Evolutionary conservation across 2,113 vertebrate species (phyloP), one percentile per base, ranked within the genome.

Genomic region (Hiodon alosoides): DNA sequence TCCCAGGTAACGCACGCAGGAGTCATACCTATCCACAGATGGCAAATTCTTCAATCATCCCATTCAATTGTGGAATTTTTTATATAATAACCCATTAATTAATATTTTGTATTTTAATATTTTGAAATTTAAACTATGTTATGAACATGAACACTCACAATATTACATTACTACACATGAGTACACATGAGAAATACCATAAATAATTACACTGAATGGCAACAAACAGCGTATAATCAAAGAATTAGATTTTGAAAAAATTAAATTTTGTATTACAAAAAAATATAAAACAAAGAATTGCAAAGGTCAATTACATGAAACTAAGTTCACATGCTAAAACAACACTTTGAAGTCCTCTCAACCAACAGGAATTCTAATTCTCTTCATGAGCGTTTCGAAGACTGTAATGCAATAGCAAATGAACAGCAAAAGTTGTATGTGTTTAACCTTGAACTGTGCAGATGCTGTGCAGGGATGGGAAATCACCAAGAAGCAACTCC

Each of bases 31-130:
- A 31, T 31, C 31, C 31, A 31, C 31, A 31, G 31, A 31, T 31
- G 31, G 31, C 31, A 31, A 2, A 31, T 66, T 2, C 65, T 14
- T 11, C 13, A 13, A 67, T 46, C 11, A 46, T 51, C 7, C 7
- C 13, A 51, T 67, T 67, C 67, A 76, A 69, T 48, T 69, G 59
- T 7, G n/a, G 53, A 17, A 48, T 66, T 75, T 75, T 69, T 69
- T 47, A 47, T 7, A 16, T 54, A 46, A 13, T 4, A 57, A 75
- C 48, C 64, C 53, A 58, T 17, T 55, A 51, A 4, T 7, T 13
- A 1, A 55, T 10, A n/a, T 69, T 52, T 52, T 31, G 53, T 57
- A 57, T 31, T n/a, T n/a, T n/a, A 71, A 57, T 16, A 47, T 71
- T 10, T 46, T 60, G 46, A 71, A 16, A 57, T 31, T 60, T 71